Conservation (phyloP, 2,113 vertebrate genomes). For the Rattus rattus region DNA sequence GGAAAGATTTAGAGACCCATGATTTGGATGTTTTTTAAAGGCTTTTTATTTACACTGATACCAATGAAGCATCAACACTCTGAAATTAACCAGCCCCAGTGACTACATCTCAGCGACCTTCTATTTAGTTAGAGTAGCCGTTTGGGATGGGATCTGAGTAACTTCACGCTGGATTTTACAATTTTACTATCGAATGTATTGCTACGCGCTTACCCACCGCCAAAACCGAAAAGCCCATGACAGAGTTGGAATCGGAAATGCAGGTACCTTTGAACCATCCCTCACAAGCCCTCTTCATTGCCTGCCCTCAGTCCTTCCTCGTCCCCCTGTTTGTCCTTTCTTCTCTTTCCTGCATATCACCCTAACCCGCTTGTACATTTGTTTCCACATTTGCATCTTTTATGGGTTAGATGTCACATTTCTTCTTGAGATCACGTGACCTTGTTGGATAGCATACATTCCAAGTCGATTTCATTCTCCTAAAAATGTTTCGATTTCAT, state of each 20-base stretch:
- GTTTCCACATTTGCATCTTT: not conserved
- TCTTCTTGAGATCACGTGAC: not conserved
- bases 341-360: not conserved
- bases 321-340: not conserved
- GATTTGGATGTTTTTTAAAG: not conserved
- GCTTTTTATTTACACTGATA: not conserved
- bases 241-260: not conserved
- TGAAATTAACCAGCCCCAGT: not conserved
- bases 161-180: not conserved
- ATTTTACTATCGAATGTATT: not conserved
- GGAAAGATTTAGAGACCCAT: not conserved
- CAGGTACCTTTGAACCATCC: not conserved
- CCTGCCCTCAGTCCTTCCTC: not conserved
- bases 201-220: not conserved
- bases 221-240: not conserved
- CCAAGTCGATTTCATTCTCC: not conserved
- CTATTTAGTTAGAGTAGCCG: not conserved
- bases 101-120: not conserved
- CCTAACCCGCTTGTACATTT: not conserved
- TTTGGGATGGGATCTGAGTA: not conserved
- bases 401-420: not conserved
- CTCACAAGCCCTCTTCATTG: not conserved
- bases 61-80: not conserved
- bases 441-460: not conserved
- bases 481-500: not conserved